These are phyloP conservation scores for Coecobrya sp. DNA, from an alignment of 2,888 invertebrate genomes.

Conservation along the genomic window DNA sequence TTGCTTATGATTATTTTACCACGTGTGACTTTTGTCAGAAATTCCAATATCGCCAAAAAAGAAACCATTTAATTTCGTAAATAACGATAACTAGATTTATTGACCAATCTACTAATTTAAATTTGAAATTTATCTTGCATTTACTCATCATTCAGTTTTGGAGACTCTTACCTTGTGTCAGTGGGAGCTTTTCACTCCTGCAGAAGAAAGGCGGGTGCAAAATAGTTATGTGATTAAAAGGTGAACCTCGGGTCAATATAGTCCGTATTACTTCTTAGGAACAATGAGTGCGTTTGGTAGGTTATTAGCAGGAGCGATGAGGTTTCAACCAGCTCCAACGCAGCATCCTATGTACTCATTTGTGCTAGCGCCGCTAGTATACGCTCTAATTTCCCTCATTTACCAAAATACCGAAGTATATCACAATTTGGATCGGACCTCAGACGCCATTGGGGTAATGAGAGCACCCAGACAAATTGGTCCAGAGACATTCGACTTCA, in stretches of 20 bases:
- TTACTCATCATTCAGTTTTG: background rate
- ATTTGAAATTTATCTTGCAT: background rate
- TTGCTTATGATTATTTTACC: background rate
- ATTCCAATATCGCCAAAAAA: background rate
- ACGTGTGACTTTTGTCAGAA: background rate
- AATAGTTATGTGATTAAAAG: background rate
- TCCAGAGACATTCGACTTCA: conserved; percentile 74
- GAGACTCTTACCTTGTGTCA: too few relatives aligned
- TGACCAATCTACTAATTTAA: background rate
- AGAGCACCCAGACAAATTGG: background rate
- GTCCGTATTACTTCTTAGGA: background rate
- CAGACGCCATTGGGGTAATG: conserved; percentile 55
- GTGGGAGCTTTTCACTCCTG: too few relatives aligned
- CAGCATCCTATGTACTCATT: conserved; percentile 72
- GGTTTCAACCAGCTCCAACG: background rate
- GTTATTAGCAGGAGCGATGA: background rate
- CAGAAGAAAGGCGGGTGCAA: too few relatives aligned
- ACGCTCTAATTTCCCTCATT: conserved; percentile 71
- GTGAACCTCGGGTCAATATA: background rate
- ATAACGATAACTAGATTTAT: background rate
- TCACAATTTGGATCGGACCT: conserved; percentile 66
- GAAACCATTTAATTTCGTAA: background rate
- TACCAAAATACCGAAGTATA: conserved; percentile 74
- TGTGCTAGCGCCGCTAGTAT: conserved; percentile 76
- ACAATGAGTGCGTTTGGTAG: background rate